Percentiles rank a stretch among this genome's conserved stretches.
Conservation (phyloP, 2,888 invertebrate genomes). For the Hipparchia semele region DNA sequence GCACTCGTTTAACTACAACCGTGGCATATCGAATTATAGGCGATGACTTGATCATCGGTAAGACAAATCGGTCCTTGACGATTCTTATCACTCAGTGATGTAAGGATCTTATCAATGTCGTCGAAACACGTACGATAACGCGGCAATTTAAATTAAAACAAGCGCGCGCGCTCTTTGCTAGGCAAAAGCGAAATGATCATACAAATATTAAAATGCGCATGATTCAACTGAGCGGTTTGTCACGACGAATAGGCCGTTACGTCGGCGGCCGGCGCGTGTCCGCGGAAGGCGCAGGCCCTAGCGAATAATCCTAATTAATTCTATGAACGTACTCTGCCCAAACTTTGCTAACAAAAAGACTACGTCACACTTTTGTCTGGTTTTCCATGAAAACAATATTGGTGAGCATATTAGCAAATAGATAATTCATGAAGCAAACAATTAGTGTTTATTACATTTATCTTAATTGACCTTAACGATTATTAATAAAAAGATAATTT, state of each 20-base stretch:
- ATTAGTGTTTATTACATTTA: neutral
- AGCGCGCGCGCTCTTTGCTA: conserved; percentile 70
- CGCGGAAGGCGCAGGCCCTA: conserved; percentile 31
- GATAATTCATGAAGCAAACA: neutral
- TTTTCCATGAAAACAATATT: conserved; percentile 2
- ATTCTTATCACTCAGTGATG: conserved; percentile 75
- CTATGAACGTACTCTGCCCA: conserved; percentile 61
- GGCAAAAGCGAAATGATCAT: conserved; percentile 66
- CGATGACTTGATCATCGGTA: conserved; percentile 53
- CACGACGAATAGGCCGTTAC: conserved; percentile 44
- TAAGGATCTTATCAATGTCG: conserved; percentile 78
- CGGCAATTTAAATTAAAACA: conserved; percentile 57
- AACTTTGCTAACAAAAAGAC: conserved; percentile 55
- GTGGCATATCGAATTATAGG: conserved; percentile 51
- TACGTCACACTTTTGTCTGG: conserved; percentile 50
- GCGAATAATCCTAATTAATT: conserved; percentile 63
- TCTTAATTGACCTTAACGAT: conserved; percentile 1
- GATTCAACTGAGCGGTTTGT: conserved; percentile 47
- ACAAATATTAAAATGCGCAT: conserved; percentile 46
- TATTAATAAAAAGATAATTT: neutral
- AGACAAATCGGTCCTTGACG: conserved; percentile 63
- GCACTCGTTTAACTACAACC: conserved; percentile 52
- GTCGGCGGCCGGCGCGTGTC: conserved; percentile 26
- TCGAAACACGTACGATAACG: conserved; percentile 69
- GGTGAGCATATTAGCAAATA: neutral